Evolutionary conservation across 1,140 invertebrate genomes (phyloP), one percentile per base, ranked within the genome.

Genomic region (Drosophila sucinea): DNA sequence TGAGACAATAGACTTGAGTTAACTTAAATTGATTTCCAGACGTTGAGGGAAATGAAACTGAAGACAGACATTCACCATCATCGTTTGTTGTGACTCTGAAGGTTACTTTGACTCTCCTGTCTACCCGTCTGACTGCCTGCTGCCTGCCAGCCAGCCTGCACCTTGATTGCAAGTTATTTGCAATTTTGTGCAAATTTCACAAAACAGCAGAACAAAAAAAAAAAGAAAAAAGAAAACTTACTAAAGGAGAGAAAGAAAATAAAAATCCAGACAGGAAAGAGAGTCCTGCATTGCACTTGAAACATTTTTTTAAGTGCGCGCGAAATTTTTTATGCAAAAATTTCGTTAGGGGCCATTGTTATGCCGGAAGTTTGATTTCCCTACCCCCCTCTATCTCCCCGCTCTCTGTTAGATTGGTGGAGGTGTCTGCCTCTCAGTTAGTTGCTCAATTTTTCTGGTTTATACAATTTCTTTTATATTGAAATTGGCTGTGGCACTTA

Each of bases 121-220:
- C 6, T 2, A 1, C 2, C 30, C 11, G 29, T 29, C 55, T 30
- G 2, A 33, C 11, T 17, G 17, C 17, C 17, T 17, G 17, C 7
- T 3, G 1, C 3, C 32, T 10, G 29, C 38, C 56, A 33, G 44
- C n/a, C 32, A 25, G 60, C 69, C 67, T 57, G 79, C 70, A 87
- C 83, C 83, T 89, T 87, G 84, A 87, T 87, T 87, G 79, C 83
- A 80, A 87, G 84, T 87, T 87, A 87, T 87, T 87, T 89, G 83
- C 84, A 87, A 87, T 86, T 86, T 86, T 73, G 83, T 79, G 83
- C 67, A 82, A 87, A 79, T 86, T 87, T 82, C 66, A 67, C 47
- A 23, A 73, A 63, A 58, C 60, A 47, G 68, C 55, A 60, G 54
- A 55, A 73, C 44, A 57, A 41, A 23, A 70, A 79, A 68, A 44